phyloP scores from a whole-genome alignment of 2,113 vertebrate species.

The Illadopsis cleaveri region DNA sequence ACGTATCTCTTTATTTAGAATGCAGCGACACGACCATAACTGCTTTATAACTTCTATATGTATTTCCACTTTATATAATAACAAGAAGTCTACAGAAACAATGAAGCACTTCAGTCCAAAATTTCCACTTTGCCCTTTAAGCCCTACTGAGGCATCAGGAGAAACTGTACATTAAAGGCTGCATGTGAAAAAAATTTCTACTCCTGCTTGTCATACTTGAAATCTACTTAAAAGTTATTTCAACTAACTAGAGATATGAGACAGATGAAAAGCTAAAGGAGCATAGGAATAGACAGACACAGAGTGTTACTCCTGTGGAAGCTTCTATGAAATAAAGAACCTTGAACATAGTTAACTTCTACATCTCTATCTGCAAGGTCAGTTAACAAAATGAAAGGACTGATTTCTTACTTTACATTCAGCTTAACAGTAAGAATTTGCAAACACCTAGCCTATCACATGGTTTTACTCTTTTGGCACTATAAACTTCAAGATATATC shows the following conservation, averaged over 20 bases:
- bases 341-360: background rate
- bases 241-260: background rate
- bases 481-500: background rate
- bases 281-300: background rate
- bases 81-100: background rate
- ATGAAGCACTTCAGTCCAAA: background rate
- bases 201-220: background rate
- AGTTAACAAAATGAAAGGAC: background rate
- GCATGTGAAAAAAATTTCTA: background rate
- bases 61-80: background rate
- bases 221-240: background rate
- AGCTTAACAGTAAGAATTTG: background rate
- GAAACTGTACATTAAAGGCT: background rate
- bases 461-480: background rate
- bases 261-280: background rate
- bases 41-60: background rate
- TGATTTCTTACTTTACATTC: background rate
- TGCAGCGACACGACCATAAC: background rate
- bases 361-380: background rate
- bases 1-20: background rate
- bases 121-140: background rate
- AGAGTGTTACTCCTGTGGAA: background rate
- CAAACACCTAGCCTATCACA: background rate
- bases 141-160: background rate
- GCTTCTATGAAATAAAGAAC: background rate